phyloP scores from a whole-genome alignment of 2,888 invertebrate genomes.

The Pediacus dermestoides region DNA sequence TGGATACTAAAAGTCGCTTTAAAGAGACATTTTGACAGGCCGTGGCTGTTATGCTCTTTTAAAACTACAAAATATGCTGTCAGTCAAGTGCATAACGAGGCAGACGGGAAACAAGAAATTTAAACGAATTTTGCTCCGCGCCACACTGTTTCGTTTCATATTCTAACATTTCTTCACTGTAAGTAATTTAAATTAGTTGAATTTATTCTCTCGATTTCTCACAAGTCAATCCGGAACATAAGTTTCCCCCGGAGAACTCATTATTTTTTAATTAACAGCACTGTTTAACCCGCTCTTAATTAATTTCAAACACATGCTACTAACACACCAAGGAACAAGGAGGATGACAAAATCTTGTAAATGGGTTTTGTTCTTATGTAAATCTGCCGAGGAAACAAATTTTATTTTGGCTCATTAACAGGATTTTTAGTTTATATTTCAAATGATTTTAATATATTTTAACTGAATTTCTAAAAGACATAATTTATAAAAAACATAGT shows the following conservation, averaged over 20 bases:
- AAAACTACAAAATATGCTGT: slow-evolving; percentile 28
- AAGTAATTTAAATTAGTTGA: slow-evolving; percentile 10
- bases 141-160: neutral
- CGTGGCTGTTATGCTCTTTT: slow-evolving; percentile 21
- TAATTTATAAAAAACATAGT: too few species aligned
- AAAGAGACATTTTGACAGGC: slow-evolving; percentile 28
- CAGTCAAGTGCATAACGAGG: slow-evolving; percentile 26
- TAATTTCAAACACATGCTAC: slow-evolving; percentile 28
- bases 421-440: too few species aligned
- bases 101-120: slow-evolving; percentile 24
- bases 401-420: too few species aligned
- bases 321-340: neutral
- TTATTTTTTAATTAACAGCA: slow-evolving; percentile 37
- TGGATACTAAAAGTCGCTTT: slow-evolving; percentile 21
- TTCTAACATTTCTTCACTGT: slow-evolving; percentile 1
- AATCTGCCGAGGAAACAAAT: too few species aligned
- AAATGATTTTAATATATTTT: too few species aligned
- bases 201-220: slow-evolving; percentile 11
- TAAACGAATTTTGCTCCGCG: neutral
- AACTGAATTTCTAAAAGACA: too few species aligned
- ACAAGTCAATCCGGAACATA: slow-evolving; percentile 17
- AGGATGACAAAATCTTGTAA: neutral
- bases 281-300: slow-evolving; percentile 32
- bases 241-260: slow-evolving; percentile 23
- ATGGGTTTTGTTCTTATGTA: too few species aligned